A percentile compares a stretch with the other conserved stretches of the same genome.
Conservation (phyloP, 2,888 invertebrate species). For the Cephus pygmeus region DNA sequence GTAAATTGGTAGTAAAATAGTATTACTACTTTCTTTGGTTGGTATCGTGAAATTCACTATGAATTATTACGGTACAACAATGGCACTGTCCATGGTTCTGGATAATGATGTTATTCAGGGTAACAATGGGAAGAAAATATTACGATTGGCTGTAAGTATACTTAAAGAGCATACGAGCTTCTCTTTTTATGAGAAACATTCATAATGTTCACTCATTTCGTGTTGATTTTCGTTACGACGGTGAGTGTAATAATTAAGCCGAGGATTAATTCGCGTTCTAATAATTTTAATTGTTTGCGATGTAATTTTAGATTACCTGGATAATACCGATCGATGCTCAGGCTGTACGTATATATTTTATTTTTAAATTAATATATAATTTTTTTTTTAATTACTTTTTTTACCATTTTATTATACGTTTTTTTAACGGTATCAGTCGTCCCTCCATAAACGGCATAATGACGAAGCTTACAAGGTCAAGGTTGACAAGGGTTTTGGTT, state of each 20-base stretch:
- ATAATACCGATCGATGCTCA: neutral
- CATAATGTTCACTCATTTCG: neutral
- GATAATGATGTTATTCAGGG: neutral
- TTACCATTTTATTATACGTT: neutral
- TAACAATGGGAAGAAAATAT: neutral
- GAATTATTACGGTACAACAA: neutral
- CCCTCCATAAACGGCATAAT: neutral
- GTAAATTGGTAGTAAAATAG: neutral
- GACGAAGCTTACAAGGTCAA: neutral
- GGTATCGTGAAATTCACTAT: neutral
- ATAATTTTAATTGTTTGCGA: neutral
- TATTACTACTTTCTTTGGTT: neutral
- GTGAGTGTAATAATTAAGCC: neutral
- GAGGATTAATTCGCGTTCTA: neutral
- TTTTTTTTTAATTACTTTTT: neutral
- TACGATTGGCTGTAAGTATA: neutral
- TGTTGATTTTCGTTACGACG: neutral
- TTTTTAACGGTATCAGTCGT: neutral
- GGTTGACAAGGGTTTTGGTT: neutral
- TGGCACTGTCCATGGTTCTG: neutral
- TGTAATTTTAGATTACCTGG: neutral
- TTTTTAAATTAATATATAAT: neutral
- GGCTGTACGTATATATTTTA: neutral
- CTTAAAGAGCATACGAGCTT: neutral
- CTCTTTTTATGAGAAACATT: neutral